These are phyloP conservation scores for Eupithecia insigniata DNA, from an alignment of 2,888 invertebrate species.

Conservation along the genomic window DNA sequence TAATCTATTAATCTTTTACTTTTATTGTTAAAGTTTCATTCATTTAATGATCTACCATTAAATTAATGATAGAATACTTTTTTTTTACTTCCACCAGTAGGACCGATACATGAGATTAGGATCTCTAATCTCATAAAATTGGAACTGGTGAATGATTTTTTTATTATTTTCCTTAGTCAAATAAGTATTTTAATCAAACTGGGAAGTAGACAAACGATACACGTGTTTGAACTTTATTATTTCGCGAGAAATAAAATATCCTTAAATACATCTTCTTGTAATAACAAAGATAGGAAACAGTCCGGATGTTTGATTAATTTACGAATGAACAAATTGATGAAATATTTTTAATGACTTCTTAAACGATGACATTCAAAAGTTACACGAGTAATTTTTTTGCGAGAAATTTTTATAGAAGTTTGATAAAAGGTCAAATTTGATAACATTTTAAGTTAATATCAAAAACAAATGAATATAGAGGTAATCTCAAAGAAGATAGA, in stretches of 20 bases:
- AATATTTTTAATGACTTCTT: neutral
- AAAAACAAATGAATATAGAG: too few relatives aligned
- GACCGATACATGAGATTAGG: neutral
- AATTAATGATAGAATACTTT: neutral
- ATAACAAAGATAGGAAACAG: neutral
- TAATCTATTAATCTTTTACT: neutral
- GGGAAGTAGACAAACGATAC: neutral
- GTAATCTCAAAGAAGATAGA: too few relatives aligned
- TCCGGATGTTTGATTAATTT: neutral
- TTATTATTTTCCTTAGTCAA: neutral
- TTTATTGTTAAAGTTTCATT: neutral
- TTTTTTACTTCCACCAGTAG: neutral
- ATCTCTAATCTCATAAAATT: too few relatives aligned
- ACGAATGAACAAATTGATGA: neutral
- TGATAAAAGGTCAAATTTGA: conserved; percentile 7
- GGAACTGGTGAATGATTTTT: too few relatives aligned
- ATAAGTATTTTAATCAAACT: neutral
- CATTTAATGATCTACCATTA: too few relatives aligned
- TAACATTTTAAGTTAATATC: neutral
- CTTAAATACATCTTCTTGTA: neutral
- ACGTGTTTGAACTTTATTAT: neutral
- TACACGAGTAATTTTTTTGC: conserved; percentile 7
- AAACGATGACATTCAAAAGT: neutral
- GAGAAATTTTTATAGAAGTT: conserved; percentile 12
- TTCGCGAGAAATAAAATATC: neutral